Conservation (phyloP, 2,113 vertebrate species). For the Clarias batrachus region DNA sequence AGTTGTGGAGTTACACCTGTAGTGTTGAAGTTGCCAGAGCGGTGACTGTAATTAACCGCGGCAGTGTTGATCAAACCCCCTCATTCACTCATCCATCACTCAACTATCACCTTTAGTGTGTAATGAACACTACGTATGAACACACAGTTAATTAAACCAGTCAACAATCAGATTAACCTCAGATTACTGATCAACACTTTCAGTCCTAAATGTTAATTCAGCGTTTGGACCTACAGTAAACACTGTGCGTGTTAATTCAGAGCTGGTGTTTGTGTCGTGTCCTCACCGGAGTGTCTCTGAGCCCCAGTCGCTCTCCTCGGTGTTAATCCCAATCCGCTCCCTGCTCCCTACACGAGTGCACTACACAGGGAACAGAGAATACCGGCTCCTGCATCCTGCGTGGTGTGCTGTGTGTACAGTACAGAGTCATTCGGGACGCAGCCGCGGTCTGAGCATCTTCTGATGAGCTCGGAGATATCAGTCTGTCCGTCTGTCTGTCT, state of each 20-base stretch:
- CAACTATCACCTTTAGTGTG: not conserved
- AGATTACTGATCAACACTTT: not conserved
- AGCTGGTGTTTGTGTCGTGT: not conserved
- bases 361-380: constrained; percentile 2
- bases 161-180: not conserved
- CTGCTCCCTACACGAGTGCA: constrained; percentile 1
- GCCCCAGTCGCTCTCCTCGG: not conserved
- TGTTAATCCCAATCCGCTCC: not conserved
- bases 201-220: not conserved
- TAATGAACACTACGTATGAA: not conserved
- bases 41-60: too few relatives aligned
- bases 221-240: not conserved
- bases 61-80: too few relatives aligned
- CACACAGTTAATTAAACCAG: not conserved
- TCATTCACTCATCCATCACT: not conserved
- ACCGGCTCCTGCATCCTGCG: not conserved
- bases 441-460: not conserved
- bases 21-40: not conserved
- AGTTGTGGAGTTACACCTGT: not conserved
- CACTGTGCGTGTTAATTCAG: not conserved
- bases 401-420: too few relatives aligned
- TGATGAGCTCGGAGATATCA: not conserved
- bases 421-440: constrained; percentile 1
- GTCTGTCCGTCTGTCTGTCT: not conserved
- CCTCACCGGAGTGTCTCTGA: constrained; percentile 6